Evolutionary conservation across 2,113 vertebrate species (phyloP), one percentile per base, ranked within the genome.

Genomic region (Boulengeromyrus knoepffleri): DNA sequence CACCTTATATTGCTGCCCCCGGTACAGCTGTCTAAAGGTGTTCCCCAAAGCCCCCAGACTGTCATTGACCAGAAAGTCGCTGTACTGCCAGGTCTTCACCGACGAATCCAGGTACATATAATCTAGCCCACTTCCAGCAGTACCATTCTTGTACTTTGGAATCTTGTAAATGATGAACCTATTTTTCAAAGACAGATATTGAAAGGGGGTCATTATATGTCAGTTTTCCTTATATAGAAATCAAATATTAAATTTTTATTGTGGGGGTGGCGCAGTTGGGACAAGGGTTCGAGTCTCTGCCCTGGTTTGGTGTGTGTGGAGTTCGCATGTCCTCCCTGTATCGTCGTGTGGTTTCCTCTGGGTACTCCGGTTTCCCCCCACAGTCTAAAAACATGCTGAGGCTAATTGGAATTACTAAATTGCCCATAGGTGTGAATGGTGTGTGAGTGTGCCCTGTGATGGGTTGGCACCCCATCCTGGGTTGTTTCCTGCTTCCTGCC

Each of bases 151-250:
- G 17, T 93, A 91, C 92, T 92, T 96, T 1, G 98, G 98, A 91
- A 99, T 91, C 89, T 99, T 99, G 93, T 99, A 99, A 91, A 99
- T 95, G 85, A 93, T 90, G 91, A 98, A 98, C 98, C 98, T 99
- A 92, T 17, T 85, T 45, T 89, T n/a, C 3, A 85, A n/a, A 91
- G 21, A 10, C 8, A 31, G 62, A 70, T 27, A 70, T 42, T 80
- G 36, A 21, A 36, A 80, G n/a, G 62, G 24, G 62, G 74, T 42
- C 36, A 42, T 7, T 80, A 17, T 80, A 80, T 39, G 36, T 36
- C 70, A 77, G 70, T 77, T 77, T 77, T 39, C 12, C 12, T 17
- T 77, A 39, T 10, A 27, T 66, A 27, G n/a, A 66, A 27, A 66
- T 66, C 2, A 66, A 66, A 27, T 66, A 27, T 27, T 0, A 62